These are phyloP conservation scores for Microctenopoma steveboyesi DNA, from an alignment of 2,797 vertebrate species.

Conservation along the genomic window DNA sequence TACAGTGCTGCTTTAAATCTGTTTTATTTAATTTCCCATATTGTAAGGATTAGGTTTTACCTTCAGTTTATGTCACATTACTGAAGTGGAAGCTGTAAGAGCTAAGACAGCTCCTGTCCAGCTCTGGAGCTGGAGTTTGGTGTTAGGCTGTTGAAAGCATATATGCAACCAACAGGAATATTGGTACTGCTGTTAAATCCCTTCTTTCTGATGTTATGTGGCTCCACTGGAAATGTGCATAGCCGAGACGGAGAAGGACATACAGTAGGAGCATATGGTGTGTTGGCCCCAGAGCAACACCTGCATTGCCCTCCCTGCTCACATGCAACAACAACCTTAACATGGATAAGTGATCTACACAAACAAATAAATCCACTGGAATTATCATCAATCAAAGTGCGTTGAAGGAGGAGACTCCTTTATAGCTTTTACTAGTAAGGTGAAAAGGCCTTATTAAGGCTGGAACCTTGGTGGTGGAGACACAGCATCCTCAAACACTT, in stretches of 20 bases:
- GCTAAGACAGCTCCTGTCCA: not conserved
- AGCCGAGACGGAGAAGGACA: not conserved
- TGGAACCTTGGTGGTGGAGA: conserved; percentile 38
- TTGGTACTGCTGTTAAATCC: not conserved
- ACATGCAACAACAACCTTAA: conserved; percentile 14
- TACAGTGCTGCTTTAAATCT: too few species aligned
- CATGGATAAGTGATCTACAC: conserved; percentile 25
- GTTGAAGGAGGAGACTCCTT: conserved; percentile 35
- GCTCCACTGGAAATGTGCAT: not conserved
- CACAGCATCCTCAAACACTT: conserved; percentile 34
- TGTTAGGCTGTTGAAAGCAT: not conserved
- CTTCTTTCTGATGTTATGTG: not conserved
- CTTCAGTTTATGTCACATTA: too few species aligned
- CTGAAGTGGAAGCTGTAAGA: not conserved
- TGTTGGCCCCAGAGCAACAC: conserved; percentile 13
- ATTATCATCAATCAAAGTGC: conserved; percentile 57
- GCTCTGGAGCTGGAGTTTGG: not conserved
- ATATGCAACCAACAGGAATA: not conserved
- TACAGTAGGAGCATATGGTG: not conserved
- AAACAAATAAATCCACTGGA: conserved; percentile 53
- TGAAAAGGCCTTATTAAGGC: conserved; percentile 32
- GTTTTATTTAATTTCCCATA: too few species aligned
- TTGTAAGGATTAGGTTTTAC: too few species aligned
- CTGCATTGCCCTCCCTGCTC: conserved; percentile 7
- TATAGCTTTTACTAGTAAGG: conserved; percentile 35